Base-by-base conservation (phyloP, 2,888 invertebrate genomes). In the Dysmachus trigonus region DNA sequence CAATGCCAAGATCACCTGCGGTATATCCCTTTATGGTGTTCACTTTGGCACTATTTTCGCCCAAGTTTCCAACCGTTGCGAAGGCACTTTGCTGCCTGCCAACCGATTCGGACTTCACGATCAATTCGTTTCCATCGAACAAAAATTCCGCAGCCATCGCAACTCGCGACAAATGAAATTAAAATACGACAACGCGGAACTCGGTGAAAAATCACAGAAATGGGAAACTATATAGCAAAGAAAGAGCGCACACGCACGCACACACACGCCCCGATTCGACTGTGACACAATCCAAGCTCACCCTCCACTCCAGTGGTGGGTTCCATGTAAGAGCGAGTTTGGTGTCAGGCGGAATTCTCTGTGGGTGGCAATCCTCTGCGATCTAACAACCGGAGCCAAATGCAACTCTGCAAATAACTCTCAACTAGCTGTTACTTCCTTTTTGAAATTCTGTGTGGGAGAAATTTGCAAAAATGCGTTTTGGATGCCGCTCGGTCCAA, bases 81-180 rank as follows among this genome's bases (percentile, higher is more conserved):
- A 35, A 13, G 33, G 2, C 53, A 82, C 27, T 22, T 62, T 62
- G 33, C 33, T 62, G 18, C 35, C 6, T 38, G 27, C 27, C 72
- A 71, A 72, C 27, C 41, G 83, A 53, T 22, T 83, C 62, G 15
- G 22, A 27, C 33, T 83, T 71, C 30, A 31, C 72, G 41, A 83
- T 83, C 27, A 83, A 72, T 41, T 72, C 72, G 31, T 72, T 47
- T 13, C 38, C 47, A 6, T 71, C 72, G 41, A 83, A 83, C 22
- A 72, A 83, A 38, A 72, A 83, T 47, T 72, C 83, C 72, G 83
- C 72, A 71, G 83, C 83, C 83, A 83, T 83, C 38, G 10, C 31
- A 22, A n/a, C 33, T 82, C 53, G 41, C 83, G 72, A 27, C 22
- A 1, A 72, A 72, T 83, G 72, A 81, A 53, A 13, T 81, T 41